Evolutionary conservation across 2,113 vertebrate species (phyloP).

Genomic region (Zosterops hypoxanthus): DNA sequence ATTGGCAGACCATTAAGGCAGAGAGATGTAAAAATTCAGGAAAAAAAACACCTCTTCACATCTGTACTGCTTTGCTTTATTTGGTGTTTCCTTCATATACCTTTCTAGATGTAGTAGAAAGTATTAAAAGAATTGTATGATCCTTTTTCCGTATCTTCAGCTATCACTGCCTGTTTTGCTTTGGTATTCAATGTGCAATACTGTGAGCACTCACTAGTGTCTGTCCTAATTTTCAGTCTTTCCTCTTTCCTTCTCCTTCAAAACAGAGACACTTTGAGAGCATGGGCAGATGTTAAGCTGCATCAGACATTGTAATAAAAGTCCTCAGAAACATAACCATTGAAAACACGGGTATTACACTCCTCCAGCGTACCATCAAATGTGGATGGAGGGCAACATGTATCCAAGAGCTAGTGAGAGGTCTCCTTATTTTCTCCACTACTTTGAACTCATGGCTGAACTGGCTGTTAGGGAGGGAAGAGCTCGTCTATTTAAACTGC

Average conservation of each 20-base stretch:
- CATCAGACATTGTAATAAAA: not conserved
- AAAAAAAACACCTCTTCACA: not conserved
- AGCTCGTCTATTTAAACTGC: not conserved
- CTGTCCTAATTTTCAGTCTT: not conserved
- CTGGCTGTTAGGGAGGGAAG: rapidly evolving
- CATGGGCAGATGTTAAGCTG: not conserved
- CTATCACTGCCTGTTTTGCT: not conserved
- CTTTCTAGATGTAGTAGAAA: not conserved
- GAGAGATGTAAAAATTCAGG: not conserved
- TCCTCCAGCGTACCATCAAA: not conserved
- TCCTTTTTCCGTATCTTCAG: not conserved
- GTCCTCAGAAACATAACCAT: not conserved
- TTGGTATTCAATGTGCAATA: not conserved
- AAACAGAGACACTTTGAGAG: not conserved
- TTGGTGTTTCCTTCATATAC: not conserved
- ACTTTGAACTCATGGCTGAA: not conserved
- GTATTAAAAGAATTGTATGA: not conserved
- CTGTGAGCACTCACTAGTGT: not conserved
- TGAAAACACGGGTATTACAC: not conserved
- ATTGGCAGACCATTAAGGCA: not conserved
- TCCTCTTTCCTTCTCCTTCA: not conserved
- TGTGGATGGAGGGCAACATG: not conserved
- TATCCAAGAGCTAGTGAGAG: not conserved
- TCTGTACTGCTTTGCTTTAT: not conserved
- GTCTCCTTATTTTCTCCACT: not conserved